Conservation (phyloP, 2,113 vertebrate species). For the Scomber scombrus region DNA sequence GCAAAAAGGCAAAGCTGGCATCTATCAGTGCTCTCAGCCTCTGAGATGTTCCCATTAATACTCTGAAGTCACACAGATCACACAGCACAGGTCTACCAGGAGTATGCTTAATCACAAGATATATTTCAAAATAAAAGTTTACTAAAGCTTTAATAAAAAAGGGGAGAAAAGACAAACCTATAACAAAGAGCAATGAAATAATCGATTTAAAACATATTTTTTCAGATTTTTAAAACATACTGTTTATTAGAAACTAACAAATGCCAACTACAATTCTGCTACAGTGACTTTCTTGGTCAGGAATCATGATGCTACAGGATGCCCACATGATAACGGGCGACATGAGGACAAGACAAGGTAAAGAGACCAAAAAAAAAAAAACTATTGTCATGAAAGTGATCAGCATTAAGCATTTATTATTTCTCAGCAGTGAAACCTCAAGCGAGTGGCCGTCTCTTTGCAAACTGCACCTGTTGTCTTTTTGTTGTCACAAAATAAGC, state of each 20-base stretch:
- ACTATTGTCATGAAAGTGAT: background rate
- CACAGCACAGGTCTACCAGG: constrained; percentile 18
- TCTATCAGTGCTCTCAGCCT: constrained; percentile 5
- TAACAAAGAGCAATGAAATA: background rate
- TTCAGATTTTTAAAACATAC: background rate
- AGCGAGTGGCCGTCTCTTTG: constrained; percentile 35
- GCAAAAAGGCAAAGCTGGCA: constrained; percentile 31
- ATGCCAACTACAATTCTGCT: constrained; percentile 42
- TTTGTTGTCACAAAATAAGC: constrained; percentile 79
- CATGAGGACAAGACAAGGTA: background rate
- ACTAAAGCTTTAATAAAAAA: background rate
- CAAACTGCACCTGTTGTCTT: constrained; percentile 85
- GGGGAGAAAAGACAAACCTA: background rate
- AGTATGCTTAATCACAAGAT: background rate
- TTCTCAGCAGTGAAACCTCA: constrained; percentile 8
- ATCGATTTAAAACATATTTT: background rate
- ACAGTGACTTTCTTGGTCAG: constrained; percentile 51
- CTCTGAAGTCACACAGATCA: constrained; percentile 16
- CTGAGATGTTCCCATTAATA: constrained; percentile 18
- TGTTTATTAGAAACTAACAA: background rate
- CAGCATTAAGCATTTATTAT: background rate
- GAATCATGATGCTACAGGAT: constrained; percentile 65
- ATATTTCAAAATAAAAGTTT: constrained; percentile 18
- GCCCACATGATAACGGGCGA: constrained; percentile 3
- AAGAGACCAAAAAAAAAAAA: background rate